Evolutionary conservation across 2,797 vertebrate genomes (phyloP).

Genomic region (Myoxocephalus aenaeus): DNA sequence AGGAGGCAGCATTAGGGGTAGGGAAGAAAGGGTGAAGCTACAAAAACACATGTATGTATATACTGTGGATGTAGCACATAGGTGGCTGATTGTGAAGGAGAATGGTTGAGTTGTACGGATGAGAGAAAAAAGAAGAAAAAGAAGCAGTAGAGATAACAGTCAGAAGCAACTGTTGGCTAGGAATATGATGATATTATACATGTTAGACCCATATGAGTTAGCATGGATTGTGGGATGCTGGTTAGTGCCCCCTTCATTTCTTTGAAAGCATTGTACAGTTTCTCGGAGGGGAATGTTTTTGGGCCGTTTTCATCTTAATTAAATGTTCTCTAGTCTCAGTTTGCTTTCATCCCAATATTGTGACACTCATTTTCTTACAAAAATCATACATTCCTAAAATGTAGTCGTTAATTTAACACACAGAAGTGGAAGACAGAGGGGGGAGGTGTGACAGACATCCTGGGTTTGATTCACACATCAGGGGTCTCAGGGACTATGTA

Average conservation of each 20-base stretch:
- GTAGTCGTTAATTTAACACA: slow-evolving; percentile 2
- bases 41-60: slow-evolving; percentile 47
- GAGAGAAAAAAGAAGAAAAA: not conserved
- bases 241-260: not conserved
- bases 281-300: not conserved
- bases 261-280: not conserved
- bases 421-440: not conserved
- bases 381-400: slow-evolving; percentile 9
- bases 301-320: not conserved
- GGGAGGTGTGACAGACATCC: not conserved
- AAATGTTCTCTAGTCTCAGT: not conserved
- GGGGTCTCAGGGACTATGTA: slow-evolving; percentile 9
- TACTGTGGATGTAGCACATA: slow-evolving; percentile 6
- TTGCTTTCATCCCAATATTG: not conserved
- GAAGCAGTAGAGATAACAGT: not conserved
- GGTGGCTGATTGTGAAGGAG: slow-evolving; percentile 23
- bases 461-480: slow-evolving; percentile 24
- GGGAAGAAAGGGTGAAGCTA: slow-evolving; percentile 25
- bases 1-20: slow-evolving; percentile 62
- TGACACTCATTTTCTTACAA: not conserved
- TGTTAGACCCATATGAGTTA: not conserved
- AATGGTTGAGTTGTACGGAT: not conserved
- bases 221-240: not conserved
- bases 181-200: not conserved
- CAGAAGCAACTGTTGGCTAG: not conserved